Evolutionary conservation across 2,888 invertebrate species (phyloP).

Genomic region (Epiblema foenella): DNA sequence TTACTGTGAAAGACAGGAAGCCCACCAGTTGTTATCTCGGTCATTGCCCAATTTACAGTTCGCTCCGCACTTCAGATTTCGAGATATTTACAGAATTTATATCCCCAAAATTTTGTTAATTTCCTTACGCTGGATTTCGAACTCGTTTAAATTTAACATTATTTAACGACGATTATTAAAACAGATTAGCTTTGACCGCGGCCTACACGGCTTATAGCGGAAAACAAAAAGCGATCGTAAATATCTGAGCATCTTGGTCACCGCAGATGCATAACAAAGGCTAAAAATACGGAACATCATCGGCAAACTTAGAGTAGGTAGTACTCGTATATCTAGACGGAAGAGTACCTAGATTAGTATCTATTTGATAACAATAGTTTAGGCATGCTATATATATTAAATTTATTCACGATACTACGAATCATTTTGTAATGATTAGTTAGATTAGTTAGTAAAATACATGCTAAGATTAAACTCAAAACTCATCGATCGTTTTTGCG

Average conservation of each 20-base stretch:
- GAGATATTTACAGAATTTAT: slow-evolving; percentile 22
- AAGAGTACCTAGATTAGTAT: no score
- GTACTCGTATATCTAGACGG: no score
- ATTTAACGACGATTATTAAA: slow-evolving; percentile 33
- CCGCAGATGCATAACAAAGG: slow-evolving; percentile 33
- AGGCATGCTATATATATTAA: no score
- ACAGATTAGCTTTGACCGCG: slow-evolving; percentile 29
- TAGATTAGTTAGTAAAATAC: no score
- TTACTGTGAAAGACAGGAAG: slow-evolving; percentile 6
- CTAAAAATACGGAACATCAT: slow-evolving; percentile 18
- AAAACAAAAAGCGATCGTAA: slow-evolving; percentile 25
- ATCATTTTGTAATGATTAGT: no score
- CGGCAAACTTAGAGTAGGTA: not conserved
- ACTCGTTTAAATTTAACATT: slow-evolving; percentile 33
- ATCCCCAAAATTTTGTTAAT: slow-evolving; percentile 13
- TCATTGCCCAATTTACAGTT: not conserved
- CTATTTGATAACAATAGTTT: no score
- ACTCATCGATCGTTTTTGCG: no score
- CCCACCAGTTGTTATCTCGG: not conserved
- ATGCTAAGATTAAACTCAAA: no score
- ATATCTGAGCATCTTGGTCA: slow-evolving; percentile 12
- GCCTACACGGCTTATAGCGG: slow-evolving; percentile 33
- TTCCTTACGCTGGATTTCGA: slow-evolving; percentile 16
- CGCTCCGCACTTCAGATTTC: slow-evolving; percentile 1
- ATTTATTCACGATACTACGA: no score